Base-by-base conservation (phyloP, 2,113 vertebrate genomes). In the Polypterus bichir region DNA sequence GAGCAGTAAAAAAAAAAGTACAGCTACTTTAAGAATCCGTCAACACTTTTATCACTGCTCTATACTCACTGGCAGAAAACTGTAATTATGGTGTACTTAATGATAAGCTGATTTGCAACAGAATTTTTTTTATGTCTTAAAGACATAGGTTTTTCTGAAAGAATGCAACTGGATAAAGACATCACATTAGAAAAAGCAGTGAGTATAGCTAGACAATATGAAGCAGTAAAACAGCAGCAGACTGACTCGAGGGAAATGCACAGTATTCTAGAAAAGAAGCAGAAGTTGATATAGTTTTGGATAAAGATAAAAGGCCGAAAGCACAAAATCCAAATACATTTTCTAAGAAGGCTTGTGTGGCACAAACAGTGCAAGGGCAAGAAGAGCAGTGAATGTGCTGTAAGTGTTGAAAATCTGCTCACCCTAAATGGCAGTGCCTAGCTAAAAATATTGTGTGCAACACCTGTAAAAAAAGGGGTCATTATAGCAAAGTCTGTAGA, bases 41-140 rank as follows among this genome's bases (percentile, higher is more conserved):
- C 2, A 64, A 65, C 57, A 9, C 45, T 4, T 64, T 67, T 4
- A 48, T 57, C 11, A 69, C 60, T 0, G 57, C 49, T 6, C 51
- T 69, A 11, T 59, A 61, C 52, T 58, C 44, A 44, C n/a, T 62
- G n/a, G 60, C 61, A 4, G 62, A 59, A 4, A 46, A 60, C 48
- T 70, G 63, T 9, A 53, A 54, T 5, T 64, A 68, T 47, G 61
- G 66, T 9, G 45, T 9, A 7, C 48, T 70, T 45, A 65, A 68
- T 8, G 52, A 59, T 47, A 59, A 68, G 27, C 48, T 68, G 54
- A 46, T 66, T 3, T 53, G 57, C 4, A 66, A 70, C 44, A 63
- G 63, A 55, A 27, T 65, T 60, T 66, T 60, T 66, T 1, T 63
- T 68, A 10, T 56, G 63, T 10, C 63, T 47, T 5, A 64, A 45